A percentile compares a stretch with the other conserved stretches of the same genome.
Evolutionary conservation across 64 coral and sea anemone genomes (phyloP).

Genomic region (Stylophora pistillata): DNA sequence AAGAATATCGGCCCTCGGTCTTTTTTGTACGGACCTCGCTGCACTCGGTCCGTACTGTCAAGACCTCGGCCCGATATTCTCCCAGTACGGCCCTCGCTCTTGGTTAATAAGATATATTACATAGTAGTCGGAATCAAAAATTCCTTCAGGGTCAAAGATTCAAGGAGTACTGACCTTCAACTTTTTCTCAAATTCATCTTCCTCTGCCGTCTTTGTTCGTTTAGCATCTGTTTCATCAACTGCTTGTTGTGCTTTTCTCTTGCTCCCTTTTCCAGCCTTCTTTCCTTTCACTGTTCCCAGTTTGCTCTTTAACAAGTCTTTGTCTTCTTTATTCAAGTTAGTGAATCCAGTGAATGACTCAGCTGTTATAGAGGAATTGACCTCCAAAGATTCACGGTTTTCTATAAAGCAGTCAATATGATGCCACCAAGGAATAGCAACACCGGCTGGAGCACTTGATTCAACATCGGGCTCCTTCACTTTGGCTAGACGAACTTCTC

Average conservation of each 20-base stretch:
- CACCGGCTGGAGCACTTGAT: conserved; percentile 63
- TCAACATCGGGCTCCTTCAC: conserved; percentile 71
- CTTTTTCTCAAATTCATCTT: conserved; percentile 72
- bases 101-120: too few species aligned
- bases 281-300: conserved; percentile 55
- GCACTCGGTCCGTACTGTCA: too few species aligned
- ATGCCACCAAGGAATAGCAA: conserved; percentile 75
- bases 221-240: conserved; percentile 60
- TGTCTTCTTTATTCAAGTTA: conserved; percentile 81
- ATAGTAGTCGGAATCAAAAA: too few species aligned
- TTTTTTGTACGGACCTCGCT: too few species aligned
- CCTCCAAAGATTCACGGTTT: conserved; percentile 45
- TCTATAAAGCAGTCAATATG: conserved; percentile 75
- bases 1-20: too few species aligned
- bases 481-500: conserved; percentile 76
- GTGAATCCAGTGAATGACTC: conserved; percentile 81
- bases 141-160: not conserved
- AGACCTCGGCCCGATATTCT: too few species aligned
- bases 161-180: conserved; percentile 56
- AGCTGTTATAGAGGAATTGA: conserved; percentile 66
- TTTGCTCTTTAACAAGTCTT: conserved; percentile 76
- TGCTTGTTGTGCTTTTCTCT: conserved; percentile 50
- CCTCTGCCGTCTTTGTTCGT: conserved; percentile 63
- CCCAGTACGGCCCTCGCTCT: too few species aligned
- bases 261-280: conserved; percentile 67